Conservation (phyloP, 2,888 invertebrate species). For the Ctenicera cuprea region DNA sequence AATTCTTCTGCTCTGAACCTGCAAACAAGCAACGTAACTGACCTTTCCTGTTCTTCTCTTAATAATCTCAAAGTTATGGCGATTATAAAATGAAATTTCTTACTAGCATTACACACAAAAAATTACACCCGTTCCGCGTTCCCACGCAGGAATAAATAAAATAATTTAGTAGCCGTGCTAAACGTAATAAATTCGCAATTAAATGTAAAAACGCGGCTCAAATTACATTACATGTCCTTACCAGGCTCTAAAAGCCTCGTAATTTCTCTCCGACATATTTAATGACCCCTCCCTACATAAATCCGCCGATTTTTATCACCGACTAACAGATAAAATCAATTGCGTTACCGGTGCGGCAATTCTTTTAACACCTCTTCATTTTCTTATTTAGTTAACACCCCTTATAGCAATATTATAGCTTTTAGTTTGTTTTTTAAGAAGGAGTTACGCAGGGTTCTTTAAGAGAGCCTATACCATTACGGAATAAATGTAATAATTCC, state of each 20-base stretch:
- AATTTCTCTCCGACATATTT: slow-evolving; percentile 38
- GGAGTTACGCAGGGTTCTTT: no score
- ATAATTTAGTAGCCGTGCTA: slow-evolving; percentile 39
- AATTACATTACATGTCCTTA: slow-evolving; percentile 46
- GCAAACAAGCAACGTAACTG: not conserved
- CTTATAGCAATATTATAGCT: no score
- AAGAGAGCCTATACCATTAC: no score
- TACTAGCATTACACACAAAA: slow-evolving; percentile 12
- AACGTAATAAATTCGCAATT: slow-evolving; percentile 43
- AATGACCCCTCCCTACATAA: slow-evolving; percentile 42
- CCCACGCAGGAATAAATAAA: slow-evolving; percentile 43
- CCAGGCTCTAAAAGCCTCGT: slow-evolving; percentile 42
- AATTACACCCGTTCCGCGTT: slow-evolving; percentile 34
- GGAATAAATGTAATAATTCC: no score
- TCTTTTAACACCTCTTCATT: slow-evolving; percentile 40
- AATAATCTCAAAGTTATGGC: slow-evolving; percentile 12
- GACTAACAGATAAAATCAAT: slow-evolving; percentile 41
- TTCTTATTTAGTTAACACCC: not conserved
- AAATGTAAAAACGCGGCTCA: slow-evolving; percentile 41
- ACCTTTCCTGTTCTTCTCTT: not conserved
- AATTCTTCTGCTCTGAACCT: no score
- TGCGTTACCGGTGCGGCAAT: slow-evolving; percentile 23
- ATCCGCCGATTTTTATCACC: slow-evolving; percentile 43
- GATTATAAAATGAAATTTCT: slow-evolving; percentile 13
- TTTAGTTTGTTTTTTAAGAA: not conserved